Conservation (phyloP, 1,140 invertebrate genomes). For the Drosophila nigrodunni region DNA sequence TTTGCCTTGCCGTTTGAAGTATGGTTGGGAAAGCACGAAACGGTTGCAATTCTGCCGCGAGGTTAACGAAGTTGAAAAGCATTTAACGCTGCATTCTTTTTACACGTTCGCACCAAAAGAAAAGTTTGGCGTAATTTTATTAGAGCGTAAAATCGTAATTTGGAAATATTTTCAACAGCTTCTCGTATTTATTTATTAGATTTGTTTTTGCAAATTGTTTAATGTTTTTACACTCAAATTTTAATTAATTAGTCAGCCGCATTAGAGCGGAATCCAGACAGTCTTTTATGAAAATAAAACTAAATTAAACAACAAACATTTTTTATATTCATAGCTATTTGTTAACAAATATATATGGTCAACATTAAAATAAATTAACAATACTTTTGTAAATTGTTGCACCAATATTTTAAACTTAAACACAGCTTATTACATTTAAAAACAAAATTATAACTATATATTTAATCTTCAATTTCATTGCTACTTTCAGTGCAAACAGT, state of each 20-base stretch:
- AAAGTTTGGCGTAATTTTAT: constrained; percentile 64
- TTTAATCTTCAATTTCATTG: no score
- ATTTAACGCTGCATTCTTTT: constrained; percentile 64
- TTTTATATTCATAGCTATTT: background rate
- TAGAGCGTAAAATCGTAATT: constrained; percentile 71
- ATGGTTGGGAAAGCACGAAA: constrained; percentile 35
- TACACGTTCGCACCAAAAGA: constrained; percentile 19
- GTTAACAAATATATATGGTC: background rate
- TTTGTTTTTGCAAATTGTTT: constrained; percentile 32
- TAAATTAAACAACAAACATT: background rate
- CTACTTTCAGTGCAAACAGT: background rate
- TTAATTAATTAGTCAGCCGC: background rate
- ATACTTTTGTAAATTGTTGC: background rate
- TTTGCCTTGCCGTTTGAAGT: constrained; percentile 25
- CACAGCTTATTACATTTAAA: background rate
- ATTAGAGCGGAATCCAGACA: background rate
- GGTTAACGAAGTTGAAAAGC: constrained; percentile 59
- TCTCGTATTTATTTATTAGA: background rate
- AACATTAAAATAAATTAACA: background rate
- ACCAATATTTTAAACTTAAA: no score
- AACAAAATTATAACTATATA: background rate
- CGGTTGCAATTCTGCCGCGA: constrained; percentile 16
- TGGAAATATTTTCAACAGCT: constrained; percentile 29
- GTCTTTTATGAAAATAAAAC: background rate
- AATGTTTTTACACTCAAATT: background rate